Base-by-base conservation (phyloP, 2,888 invertebrate species). In the Smittia aterrima region DNA sequence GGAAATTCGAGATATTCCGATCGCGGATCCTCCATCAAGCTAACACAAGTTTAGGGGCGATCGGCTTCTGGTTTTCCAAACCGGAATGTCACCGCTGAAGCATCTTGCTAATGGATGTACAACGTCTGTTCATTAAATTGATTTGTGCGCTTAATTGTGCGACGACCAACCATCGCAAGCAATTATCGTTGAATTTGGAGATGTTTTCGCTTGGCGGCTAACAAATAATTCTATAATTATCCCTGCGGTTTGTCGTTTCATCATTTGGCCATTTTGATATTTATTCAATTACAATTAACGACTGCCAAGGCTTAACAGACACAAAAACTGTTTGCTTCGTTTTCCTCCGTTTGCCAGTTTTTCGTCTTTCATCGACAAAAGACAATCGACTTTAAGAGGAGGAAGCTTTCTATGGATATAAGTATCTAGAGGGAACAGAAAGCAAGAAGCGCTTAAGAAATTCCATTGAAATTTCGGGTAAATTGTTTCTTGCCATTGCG, bases 71-170 rank as follows among this genome's bases (percentile, higher is more conserved):
- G 11, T 47, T 47, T 38, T 47, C 53, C n/a, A 18, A 47, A 47
- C 53, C 18, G 53, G 53, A 47, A 4, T 47, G 38, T 47, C 3
- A 3, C 11, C 53, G 18, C 18, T 18, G 7, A 13, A 9, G 7
- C 40, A 66, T 66, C 66, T 9, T 68, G 47, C 47, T 68, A 68
- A 68, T 68, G 68, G 68, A 68, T 68, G 24, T 41, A 18, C 53
- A 32, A 32, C 32, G 32, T 38, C 68, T 47, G 47, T 68, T 13
- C 47, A 22, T 41, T 47, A 68, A 68, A 68, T 68, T 68, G 68
- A 68, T 68, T 24, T 68, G 68, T 68, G 68, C 22, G 47, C 68
- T 68, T 68, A 68, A 68, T 68, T 68, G n/a, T n/a, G n/a, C n/a
- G n/a, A n/a, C n/a, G 68, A 47, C 53, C 38, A 62, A 62, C 47